phyloP scores from a whole-genome alignment of 2,113 vertebrate genomes.

The Oryzias woworae region DNA sequence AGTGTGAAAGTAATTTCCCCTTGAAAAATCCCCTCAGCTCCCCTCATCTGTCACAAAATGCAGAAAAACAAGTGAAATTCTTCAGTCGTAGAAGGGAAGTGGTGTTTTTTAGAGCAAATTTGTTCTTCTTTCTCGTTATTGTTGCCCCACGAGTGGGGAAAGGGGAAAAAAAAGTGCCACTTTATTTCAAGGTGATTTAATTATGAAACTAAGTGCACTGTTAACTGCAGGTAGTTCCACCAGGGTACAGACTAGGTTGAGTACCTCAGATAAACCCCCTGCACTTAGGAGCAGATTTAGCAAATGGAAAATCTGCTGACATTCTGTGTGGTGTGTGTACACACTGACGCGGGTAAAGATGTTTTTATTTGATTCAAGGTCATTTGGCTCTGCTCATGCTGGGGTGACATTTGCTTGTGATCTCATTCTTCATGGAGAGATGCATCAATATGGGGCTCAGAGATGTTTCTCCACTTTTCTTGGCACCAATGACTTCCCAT shows the following conservation, averaged over 20 bases:
- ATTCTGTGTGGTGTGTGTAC: slow-evolving; percentile 53
- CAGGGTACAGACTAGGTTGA: slow-evolving; percentile 56
- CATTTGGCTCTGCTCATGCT: slow-evolving; percentile 63
- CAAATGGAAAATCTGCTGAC: slow-evolving; percentile 68
- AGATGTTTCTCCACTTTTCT: slow-evolving; percentile 73
- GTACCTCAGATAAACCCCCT: slow-evolving; percentile 62
- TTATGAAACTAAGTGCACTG: slow-evolving; percentile 28
- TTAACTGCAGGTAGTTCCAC: slow-evolving; percentile 42
- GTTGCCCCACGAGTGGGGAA: slow-evolving; percentile 6
- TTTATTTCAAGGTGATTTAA: slow-evolving; percentile 43
- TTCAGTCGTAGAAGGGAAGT: slow-evolving; percentile 14
- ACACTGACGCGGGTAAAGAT: slow-evolving; percentile 60
- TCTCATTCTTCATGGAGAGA: slow-evolving; percentile 70
- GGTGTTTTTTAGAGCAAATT: slow-evolving; percentile 13
- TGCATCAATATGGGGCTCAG: slow-evolving; percentile 64
- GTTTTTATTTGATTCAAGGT: slow-evolving; percentile 71
- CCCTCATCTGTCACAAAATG: slow-evolving; percentile 32
- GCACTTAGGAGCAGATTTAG: slow-evolving; percentile 61
- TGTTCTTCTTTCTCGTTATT: slow-evolving; percentile 3
- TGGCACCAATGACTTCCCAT: slow-evolving; percentile 75
- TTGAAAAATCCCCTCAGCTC: slow-evolving; percentile 49
- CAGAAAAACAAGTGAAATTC: slow-evolving; percentile 33
- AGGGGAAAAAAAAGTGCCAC: slow-evolving; percentile 16
- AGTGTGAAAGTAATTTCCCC: slow-evolving; percentile 58
- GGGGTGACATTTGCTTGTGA: slow-evolving; percentile 70